A percentile compares a stretch with the other conserved stretches of the same genome.
Conservation (phyloP, 2,113 vertebrate species). For the Ranitomeya variabilis region DNA sequence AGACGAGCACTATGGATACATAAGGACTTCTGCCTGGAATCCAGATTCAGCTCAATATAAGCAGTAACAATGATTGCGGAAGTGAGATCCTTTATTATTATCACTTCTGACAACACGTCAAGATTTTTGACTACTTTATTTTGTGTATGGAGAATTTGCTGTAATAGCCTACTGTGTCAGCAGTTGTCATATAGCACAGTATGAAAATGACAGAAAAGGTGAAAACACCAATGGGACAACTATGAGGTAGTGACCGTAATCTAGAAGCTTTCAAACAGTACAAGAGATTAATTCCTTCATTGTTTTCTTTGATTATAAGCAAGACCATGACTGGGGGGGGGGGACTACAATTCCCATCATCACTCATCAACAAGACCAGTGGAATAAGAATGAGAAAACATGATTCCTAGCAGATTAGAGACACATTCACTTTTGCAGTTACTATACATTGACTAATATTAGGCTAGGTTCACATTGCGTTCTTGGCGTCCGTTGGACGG, state of each 20-base stretch:
- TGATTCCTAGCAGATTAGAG: background rate
- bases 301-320: background rate
- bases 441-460: no score
- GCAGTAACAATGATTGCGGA: background rate
- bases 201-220: constrained; percentile 3
- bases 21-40: background rate
- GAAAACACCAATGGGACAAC: background rate
- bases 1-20: background rate
- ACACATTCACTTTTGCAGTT: background rate
- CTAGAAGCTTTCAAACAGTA: background rate
- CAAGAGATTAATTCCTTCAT: background rate
- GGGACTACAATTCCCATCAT: background rate
- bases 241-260: background rate
- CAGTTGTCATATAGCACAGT: constrained; percentile 3
- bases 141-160: constrained; percentile 5
- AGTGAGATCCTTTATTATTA: constrained; percentile 28
- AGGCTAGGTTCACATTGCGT: no score
- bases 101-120: constrained; percentile 19
- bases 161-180: constrained; percentile 26
- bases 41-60: background rate
- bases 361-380: background rate
- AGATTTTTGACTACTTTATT: constrained; percentile 13
- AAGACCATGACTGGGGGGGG: background rate
- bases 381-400: background rate
- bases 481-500: no score